Base-by-base conservation (phyloP, 1,140 invertebrate species). In the Neotoxoptera formosana region DNA sequence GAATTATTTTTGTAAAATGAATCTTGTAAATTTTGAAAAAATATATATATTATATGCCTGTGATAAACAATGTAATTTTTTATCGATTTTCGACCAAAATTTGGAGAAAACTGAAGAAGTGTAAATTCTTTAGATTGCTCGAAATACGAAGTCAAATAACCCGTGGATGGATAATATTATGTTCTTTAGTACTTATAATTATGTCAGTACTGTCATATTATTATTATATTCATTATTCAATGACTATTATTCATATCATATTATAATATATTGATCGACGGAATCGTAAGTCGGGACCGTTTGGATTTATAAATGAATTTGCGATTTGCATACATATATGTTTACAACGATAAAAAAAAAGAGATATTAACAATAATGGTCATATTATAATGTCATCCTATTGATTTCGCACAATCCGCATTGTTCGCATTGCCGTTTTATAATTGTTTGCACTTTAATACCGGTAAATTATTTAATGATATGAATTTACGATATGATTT, bases 401-500 rank as follows among this genome's bases (percentile, higher is more conserved):
- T 51, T 20, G 47, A 88, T 88, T 88, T 48, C 8, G 41, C 41
- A 84, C 23, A 84, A 47, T 45, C 23, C 41, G 17, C 41, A 88
- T 48, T 51, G 86, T 51, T 84, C 30, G 47, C 6, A 30, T 51
- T 34, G 20, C 30, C 1, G n/a, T 48, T 88, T 88, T 88, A 48
- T 88, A 51, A 48, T n/a, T n/a, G 30, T 41, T n/a, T 8, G n/a
- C 36, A 21, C 86, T 88, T n/a, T 45, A 48, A 51, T 20, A 9
- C 86, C 47, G 47, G 47, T 88, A 88, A 88, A 88, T 51, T 88
- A 47, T 88, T 88, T 88, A 88, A 51, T 47, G 86, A 34, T n/a
- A 34, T 48, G 45, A 76, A 76, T 76, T 76, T n/a, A 51, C 51
- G 9, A 25, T 87, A 48, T 8, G 47, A 48, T 48, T 88, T 34